Evolutionary conservation across 2,797 vertebrate genomes (phyloP).

Genomic region (Myotis vivesi): DNA sequence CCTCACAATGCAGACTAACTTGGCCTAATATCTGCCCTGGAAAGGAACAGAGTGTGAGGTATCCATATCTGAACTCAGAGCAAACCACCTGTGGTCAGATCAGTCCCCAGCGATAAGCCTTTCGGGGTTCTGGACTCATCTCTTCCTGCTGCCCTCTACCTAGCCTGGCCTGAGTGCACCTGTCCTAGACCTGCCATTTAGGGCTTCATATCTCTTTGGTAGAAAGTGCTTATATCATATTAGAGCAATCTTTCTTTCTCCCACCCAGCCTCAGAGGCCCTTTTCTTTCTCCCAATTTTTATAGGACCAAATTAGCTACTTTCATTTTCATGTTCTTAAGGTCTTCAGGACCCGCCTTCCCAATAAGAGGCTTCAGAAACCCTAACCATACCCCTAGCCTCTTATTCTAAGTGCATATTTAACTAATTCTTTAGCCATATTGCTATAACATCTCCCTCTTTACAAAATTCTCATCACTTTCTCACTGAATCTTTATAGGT

Average conservation of each 20-base stretch:
- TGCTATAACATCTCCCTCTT: not conserved
- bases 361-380: not conserved
- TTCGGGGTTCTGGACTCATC: not conserved
- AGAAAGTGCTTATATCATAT: not conserved
- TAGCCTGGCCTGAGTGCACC: not conserved
- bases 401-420: not conserved
- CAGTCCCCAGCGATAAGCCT: not conserved
- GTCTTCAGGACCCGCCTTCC: not conserved
- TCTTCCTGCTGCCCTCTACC: not conserved
- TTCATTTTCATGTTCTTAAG: not conserved
- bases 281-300: not conserved
- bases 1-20: not conserved
- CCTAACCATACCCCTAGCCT: not conserved
- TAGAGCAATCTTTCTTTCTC: not conserved
- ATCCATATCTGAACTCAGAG: not conserved
- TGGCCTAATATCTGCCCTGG: not conserved
- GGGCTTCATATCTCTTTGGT: not conserved
- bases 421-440: not conserved
- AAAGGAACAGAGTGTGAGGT: not conserved
- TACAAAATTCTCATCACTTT: not conserved
- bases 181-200: not conserved
- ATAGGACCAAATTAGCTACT: not conserved
- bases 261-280: not conserved
- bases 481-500: not conserved
- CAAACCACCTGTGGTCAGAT: not conserved